Evolutionary conservation across 1,140 invertebrate species (phyloP), one percentile per base, ranked within the genome.

Genomic region (Cepaea nemoralis): DNA sequence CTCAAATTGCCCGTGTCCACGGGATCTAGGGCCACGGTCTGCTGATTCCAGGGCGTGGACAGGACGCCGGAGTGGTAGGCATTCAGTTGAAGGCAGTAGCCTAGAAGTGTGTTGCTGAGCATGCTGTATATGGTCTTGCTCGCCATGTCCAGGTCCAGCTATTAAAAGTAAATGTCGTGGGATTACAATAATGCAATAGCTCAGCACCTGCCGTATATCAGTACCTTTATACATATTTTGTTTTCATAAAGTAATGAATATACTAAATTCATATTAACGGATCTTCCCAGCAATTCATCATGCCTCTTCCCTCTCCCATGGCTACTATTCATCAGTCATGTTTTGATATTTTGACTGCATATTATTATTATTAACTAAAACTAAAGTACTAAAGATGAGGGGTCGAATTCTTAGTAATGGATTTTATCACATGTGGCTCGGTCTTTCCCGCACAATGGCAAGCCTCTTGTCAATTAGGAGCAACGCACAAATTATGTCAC

Each of bases 1-100:
- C 77, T 79, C n/a, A 79, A 59, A 22, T 79, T 69, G 27, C 33
- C 77, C n/a, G 45, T n/a, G 63, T 79, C 77, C 1, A 79, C 66
- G 10, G 77, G 33, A 19, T 14, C 12, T 31, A 71, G 16, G 19
- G 69, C 45, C 24, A 55, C 6, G 12, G 37, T 24, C 14, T 6
- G 0, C 40, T 42, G 42, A 27, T 69, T 69, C 35, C 40, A 39
- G 66, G 77, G 77, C 27, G 77, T 79, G 24, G 77, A 59, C 59
- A 79, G 42, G 3, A 69, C 42, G 6, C 77, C 77, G n/a, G 63
- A 79, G 39, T 79, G 31, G 39, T 79, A 79, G 19, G 77, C 77
- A n/a, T 79, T 79, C 14, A 79, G 35, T 31, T 79, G 77, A 8
- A 79, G n/a, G 6, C 16, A 45, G 77, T 79, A 79, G 10, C 42